Conservation (phyloP, 2,888 invertebrate species). For the Coleophora deauratella region DNA sequence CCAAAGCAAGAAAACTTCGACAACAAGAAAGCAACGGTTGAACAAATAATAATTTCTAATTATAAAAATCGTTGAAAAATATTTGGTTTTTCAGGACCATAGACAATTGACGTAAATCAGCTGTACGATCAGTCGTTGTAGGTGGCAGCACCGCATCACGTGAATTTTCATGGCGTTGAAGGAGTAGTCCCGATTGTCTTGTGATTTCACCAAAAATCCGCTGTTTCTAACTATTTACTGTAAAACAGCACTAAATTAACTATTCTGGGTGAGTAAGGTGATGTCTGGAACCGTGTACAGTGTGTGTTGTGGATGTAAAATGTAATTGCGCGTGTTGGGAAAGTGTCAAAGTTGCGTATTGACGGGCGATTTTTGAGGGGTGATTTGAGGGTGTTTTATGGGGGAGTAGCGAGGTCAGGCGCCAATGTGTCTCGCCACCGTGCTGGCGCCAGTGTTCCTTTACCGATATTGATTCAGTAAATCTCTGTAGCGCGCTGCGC, state of each 20-base stretch:
- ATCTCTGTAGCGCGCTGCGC: conserved; percentile 27
- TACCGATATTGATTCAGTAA: conserved; percentile 52
- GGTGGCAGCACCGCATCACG: conserved; percentile 77
- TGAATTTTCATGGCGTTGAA: conserved; percentile 77
- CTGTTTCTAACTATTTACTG: conserved; percentile 61
- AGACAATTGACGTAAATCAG: conserved; percentile 75
- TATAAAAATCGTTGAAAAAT: background rate
- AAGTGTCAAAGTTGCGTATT: conserved; percentile 52
- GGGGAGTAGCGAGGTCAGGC: conserved; percentile 40
- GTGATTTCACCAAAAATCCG: conserved; percentile 71
- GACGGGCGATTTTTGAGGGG: conserved; percentile 41
- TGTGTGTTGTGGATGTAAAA: conserved; percentile 18
- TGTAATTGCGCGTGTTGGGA: conserved; percentile 57
- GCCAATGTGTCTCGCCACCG: conserved; percentile 58
- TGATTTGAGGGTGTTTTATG: conserved; percentile 56
- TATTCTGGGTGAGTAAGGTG: conserved; percentile 59
- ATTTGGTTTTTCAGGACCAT: conserved; percentile 27
- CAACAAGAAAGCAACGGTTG: too few relatives aligned
- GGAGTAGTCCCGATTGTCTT: conserved; percentile 74
- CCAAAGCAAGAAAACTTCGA: too few relatives aligned
- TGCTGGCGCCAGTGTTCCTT: conserved; percentile 42
- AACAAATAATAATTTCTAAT: too few relatives aligned
- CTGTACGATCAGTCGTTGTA: conserved; percentile 66
- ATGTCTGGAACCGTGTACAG: conserved; percentile 21
- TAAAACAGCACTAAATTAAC: conserved; percentile 65